phyloP scores from a whole-genome alignment of 1,140 invertebrate species.

The Gryon sp. region DNA sequence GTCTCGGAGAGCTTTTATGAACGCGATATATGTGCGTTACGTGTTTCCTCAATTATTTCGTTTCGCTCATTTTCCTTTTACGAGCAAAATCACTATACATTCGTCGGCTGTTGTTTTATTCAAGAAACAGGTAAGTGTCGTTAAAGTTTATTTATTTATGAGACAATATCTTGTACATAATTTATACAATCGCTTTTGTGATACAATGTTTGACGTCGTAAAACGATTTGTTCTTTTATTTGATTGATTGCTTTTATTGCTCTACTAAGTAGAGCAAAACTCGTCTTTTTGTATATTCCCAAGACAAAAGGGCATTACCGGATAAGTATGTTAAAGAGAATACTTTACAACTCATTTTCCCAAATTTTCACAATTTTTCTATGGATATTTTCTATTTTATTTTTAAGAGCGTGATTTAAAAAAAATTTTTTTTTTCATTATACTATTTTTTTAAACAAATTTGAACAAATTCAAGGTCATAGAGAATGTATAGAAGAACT shows the following conservation, averaged over 20 bases:
- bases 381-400: too few relatives aligned
- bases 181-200: not conserved
- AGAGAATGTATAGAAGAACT: too few relatives aligned
- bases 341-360: too few relatives aligned
- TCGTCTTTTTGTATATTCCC: too few relatives aligned
- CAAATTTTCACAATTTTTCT: too few relatives aligned
- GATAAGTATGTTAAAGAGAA: too few relatives aligned
- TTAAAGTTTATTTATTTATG: constrained; percentile 44
- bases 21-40: constrained; percentile 43
- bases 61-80: constrained; percentile 50
- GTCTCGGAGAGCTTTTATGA: constrained; percentile 48
- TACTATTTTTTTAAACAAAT: too few relatives aligned
- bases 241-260: constrained; percentile 20
- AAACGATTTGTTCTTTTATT: constrained; percentile 20
- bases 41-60: constrained; percentile 52
- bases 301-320: too few relatives aligned
- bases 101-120: constrained; percentile 39
- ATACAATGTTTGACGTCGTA: constrained; percentile 2
- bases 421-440: too few relatives aligned
- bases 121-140: constrained; percentile 38
- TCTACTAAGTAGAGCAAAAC: too few relatives aligned
- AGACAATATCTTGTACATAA: constrained; percentile 6
- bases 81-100: constrained; percentile 53
- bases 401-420: too few relatives aligned
- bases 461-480: too few relatives aligned